Evolutionary conservation across 2,888 invertebrate species (phyloP).

Genomic region (Trachelus troglodyta): DNA sequence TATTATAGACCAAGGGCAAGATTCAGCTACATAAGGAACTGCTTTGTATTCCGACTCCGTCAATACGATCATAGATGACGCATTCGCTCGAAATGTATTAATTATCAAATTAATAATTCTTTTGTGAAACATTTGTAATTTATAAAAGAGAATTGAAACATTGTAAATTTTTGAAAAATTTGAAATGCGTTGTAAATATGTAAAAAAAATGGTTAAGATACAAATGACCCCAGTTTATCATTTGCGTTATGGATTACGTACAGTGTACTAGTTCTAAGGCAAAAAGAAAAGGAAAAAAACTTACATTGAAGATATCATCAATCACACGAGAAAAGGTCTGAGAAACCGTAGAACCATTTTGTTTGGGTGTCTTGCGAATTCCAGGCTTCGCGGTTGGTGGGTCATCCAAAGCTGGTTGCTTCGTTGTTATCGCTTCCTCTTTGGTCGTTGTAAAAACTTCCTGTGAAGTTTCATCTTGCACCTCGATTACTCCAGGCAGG

Average conservation of each 20-base stretch:
- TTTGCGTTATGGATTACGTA: not conserved
- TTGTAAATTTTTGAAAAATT: not conserved
- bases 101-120: not conserved
- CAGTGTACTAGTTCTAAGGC: not conserved
- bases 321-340: constrained; percentile 18
- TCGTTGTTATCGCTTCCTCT: constrained; percentile 1
- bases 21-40: too few relatives aligned
- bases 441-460: not conserved
- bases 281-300: not conserved
- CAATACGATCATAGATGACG: not conserved
- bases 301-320: constrained; percentile 20
- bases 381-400: constrained; percentile 16
- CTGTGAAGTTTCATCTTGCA: constrained; percentile 10
- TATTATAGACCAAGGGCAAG: too few relatives aligned
- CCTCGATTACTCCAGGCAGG: constrained; percentile 12
- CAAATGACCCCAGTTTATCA: not conserved
- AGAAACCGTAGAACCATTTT: not conserved
- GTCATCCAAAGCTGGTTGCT: constrained; percentile 15
- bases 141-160: not conserved
- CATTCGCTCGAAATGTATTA: not conserved
- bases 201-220: not conserved
- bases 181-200: not conserved
- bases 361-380: constrained; percentile 8
- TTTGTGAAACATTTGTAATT: not conserved
- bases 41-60: too few relatives aligned